Conservation (phyloP, 2,888 invertebrate genomes). For the Lasioglossum lativentre region DNA sequence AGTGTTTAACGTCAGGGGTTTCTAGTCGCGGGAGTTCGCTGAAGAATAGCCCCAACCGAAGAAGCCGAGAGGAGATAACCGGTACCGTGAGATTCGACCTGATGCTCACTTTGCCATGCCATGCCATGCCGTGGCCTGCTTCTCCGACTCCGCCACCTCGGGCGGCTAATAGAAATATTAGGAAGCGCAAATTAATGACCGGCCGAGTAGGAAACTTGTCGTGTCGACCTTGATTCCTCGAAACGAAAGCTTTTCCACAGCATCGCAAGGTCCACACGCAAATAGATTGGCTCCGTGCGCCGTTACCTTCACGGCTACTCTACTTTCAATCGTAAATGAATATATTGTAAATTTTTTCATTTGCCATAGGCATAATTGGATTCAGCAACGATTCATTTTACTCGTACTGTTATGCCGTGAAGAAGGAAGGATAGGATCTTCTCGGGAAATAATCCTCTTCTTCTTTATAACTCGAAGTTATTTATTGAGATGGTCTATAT, state of each 20-base stretch:
- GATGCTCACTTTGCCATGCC: conserved; percentile 18
- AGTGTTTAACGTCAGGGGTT: conserved; percentile 50
- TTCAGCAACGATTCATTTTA: background rate
- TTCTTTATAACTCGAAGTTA: no score
- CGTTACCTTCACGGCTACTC: background rate
- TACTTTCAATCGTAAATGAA: background rate
- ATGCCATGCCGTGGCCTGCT: background rate
- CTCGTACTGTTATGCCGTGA: no score
- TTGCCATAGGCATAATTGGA: no score
- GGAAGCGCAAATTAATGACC: conserved; percentile 29
- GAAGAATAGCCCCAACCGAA: conserved; percentile 45
- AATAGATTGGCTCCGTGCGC: background rate
- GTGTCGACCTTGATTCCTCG: conserved; percentile 3
- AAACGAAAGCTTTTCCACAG: background rate
- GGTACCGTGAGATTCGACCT: conserved; percentile 47
- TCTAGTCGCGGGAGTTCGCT: conserved; percentile 28
- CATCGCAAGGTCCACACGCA: background rate
- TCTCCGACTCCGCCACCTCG: background rate
- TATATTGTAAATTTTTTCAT: no score
- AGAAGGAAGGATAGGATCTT: no score
- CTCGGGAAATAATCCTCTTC: no score
- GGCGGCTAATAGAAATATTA: conserved; percentile 23
- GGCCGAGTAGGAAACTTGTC: background rate
- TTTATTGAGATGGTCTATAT: no score
- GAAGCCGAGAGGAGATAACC: conserved; percentile 41